Evolutionary conservation across 2,888 invertebrate species (phyloP).

Genomic region (Callimorpha dominula): DNA sequence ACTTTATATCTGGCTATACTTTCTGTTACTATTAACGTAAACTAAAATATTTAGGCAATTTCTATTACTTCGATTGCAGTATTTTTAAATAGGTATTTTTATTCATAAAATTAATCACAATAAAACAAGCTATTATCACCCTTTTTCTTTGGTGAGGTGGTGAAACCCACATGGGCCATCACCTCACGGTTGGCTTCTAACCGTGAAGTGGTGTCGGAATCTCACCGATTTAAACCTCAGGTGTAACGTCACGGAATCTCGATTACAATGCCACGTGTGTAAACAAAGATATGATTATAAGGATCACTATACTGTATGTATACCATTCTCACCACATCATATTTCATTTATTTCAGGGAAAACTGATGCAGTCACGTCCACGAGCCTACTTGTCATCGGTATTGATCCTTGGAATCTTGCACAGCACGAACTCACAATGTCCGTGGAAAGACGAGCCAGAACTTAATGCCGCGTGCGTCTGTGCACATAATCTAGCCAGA

Average conservation of each 20-base stretch:
- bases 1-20: too few relatives aligned
- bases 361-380: constrained; percentile 42
- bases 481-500: constrained; percentile 94
- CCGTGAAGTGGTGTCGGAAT: too few relatives aligned
- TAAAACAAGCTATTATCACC: background rate
- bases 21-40: too few relatives aligned
- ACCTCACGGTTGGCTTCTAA: too few relatives aligned
- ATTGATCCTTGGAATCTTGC: constrained; percentile 56
- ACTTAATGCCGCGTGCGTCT: constrained; percentile 94
- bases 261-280: background rate
- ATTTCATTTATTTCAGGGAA: constrained; percentile 61
- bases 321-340: background rate
- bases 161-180: background rate
- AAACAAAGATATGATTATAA: background rate
- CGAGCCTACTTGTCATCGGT: constrained; percentile 60
- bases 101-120: background rate
- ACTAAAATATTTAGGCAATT: too few relatives aligned
- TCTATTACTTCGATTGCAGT: background rate
- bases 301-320: background rate
- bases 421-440: constrained; percentile 88
- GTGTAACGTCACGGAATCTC: background rate
- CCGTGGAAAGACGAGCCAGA: constrained; percentile 93
- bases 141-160: background rate
- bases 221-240: background rate
- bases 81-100: background rate